A percentile compares a stretch with the other conserved stretches of the same genome.
phyloP scores from a whole-genome alignment of 2,113 vertebrate species.

The Dromas ardeola region DNA sequence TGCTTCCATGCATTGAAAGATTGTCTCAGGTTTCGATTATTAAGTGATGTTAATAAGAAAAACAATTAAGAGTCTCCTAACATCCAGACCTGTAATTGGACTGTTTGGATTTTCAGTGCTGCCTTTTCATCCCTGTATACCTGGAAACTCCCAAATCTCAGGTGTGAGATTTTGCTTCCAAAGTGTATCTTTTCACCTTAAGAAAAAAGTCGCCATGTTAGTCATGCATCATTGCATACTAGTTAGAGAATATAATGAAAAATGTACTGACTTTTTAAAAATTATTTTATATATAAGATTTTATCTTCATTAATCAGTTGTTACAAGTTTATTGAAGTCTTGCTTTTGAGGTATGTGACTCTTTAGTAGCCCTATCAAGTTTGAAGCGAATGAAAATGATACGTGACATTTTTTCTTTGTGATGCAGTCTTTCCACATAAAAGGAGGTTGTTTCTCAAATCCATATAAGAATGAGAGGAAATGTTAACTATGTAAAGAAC shows the following conservation, averaged over 20 bases:
- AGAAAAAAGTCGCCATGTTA: background rate
- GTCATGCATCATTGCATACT: background rate
- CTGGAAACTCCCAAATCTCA: background rate
- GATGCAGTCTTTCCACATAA: background rate
- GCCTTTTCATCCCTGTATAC: background rate
- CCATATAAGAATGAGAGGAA: background rate
- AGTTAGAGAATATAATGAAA: background rate
- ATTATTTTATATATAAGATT: background rate
- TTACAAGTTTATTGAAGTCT: background rate
- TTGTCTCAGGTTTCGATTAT: background rate
- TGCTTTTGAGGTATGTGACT: background rate
- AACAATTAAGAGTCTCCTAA: background rate
- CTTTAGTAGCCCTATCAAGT: background rate
- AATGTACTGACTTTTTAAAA: background rate
- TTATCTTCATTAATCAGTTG: background rate
- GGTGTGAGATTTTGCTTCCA: background rate
- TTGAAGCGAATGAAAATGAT: background rate
- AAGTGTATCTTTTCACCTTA: background rate
- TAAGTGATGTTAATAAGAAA: background rate
- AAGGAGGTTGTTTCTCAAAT: background rate
- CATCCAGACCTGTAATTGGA: background rate
- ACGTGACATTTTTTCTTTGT: background rate
- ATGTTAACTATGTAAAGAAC: background rate
- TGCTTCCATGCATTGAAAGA: background rate
- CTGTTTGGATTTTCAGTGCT: background rate